Percentiles rank a stretch among this genome's conserved stretches.
Evolutionary conservation across 2,797 vertebrate species (phyloP).

Genomic region (Mormyrops boulengeri): DNA sequence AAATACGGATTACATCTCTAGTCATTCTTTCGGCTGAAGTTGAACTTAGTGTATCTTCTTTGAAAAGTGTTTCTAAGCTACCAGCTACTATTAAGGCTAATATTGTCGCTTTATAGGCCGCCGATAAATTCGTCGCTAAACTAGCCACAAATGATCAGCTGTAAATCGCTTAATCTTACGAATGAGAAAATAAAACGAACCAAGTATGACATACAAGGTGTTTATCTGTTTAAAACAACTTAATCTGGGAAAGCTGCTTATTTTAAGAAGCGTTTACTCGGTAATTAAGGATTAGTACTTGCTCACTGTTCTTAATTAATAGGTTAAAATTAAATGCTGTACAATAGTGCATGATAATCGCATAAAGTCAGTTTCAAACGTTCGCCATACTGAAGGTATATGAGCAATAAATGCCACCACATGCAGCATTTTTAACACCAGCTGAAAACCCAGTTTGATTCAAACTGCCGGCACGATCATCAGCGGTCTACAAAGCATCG

Average conservation of each 20-base stretch:
- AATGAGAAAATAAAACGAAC: background rate
- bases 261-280: background rate
- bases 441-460: background rate
- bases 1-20: background rate
- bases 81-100: background rate
- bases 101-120: background rate
- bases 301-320: background rate
- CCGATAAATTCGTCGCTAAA: background rate
- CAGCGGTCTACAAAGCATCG: too few relatives aligned
- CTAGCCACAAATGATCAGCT: background rate
- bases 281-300: background rate
- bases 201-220: background rate
- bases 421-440: background rate
- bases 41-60: background rate
- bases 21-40: background rate
- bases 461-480: too few relatives aligned
- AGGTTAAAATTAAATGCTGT: background rate
- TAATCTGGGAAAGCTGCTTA: background rate
- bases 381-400: background rate
- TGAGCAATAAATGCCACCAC: background rate
- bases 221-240: background rate
- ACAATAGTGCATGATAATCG: background rate
- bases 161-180: background rate
- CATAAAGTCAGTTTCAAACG: background rate
- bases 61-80: background rate